Evolutionary conservation across 2,797 vertebrate genomes (phyloP).

Genomic region (Platyrinchus mystaceus): DNA sequence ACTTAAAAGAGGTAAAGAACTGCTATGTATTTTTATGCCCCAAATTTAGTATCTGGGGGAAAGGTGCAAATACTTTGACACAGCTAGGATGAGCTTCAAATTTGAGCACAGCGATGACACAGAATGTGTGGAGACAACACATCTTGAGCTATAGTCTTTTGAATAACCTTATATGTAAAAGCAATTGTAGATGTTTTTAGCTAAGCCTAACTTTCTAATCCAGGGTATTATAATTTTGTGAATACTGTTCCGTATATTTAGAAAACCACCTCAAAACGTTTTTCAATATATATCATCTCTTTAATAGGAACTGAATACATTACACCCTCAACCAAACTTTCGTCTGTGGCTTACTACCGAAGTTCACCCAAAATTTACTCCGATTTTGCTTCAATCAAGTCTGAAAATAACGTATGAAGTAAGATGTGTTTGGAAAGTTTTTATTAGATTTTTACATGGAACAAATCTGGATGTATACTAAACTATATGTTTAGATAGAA

Average conservation of each 20-base stretch:
- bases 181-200: background rate
- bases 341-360: constrained; percentile 97
- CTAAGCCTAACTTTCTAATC: background rate
- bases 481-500: background rate
- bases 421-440: constrained; percentile 15
- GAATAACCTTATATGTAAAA: background rate
- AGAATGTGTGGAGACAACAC: background rate
- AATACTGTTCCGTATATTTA: background rate
- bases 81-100: background rate
- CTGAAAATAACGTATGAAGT: constrained; percentile 98
- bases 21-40: background rate
- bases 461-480: background rate
- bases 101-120: background rate
- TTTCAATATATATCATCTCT: background rate
- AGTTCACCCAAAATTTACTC: constrained; percentile 90
- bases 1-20: background rate
- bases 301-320: constrained; percentile 87
- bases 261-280: background rate
- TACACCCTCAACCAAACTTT: constrained; percentile 90
- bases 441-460: background rate
- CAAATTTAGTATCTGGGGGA: background rate
- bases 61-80: background rate
- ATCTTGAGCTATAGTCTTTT: background rate
- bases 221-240: background rate
- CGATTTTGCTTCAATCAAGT: constrained; percentile 92